Conservation (phyloP, 2,797 vertebrate species). For the Xenopus petersii region DNA sequence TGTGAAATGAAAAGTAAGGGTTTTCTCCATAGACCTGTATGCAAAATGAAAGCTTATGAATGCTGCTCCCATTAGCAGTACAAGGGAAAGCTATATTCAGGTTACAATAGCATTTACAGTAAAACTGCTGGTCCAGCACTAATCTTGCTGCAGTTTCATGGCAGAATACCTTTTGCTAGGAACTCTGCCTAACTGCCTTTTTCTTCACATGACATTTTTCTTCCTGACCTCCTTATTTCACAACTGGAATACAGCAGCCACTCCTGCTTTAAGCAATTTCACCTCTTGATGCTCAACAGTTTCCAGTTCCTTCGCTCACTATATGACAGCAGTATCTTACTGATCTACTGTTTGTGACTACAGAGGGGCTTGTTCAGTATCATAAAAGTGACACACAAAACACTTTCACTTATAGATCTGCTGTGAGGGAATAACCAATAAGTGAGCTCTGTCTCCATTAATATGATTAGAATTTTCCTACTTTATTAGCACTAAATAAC, state of each 20-base stretch:
- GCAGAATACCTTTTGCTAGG: slow-evolving; percentile 19
- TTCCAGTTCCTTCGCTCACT: slow-evolving; percentile 9
- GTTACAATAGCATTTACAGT: slow-evolving; percentile 28
- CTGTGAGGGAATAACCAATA: neutral
- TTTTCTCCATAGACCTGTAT: slow-evolving; percentile 2
- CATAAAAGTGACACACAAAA: slow-evolving; percentile 21
- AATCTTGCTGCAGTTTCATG: slow-evolving; percentile 8
- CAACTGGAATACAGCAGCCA: slow-evolving; percentile 24
- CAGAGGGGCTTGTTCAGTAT: slow-evolving; percentile 18
- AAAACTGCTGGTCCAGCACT: slow-evolving; percentile 24
- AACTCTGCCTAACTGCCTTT: slow-evolving; percentile 7
- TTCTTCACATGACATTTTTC: slow-evolving; percentile 21
- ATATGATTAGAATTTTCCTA: too few relatives aligned
- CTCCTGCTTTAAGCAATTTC: slow-evolving; percentile 19
- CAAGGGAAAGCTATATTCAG: slow-evolving; percentile 45
- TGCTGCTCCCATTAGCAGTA: slow-evolving; percentile 26
- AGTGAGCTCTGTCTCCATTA: neutral
- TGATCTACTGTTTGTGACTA: neutral
- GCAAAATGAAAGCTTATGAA: neutral
- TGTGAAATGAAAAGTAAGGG: neutral
- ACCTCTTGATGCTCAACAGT: slow-evolving; percentile 27
- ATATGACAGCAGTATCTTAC: slow-evolving; percentile 10
- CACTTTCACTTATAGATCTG: slow-evolving; percentile 1
- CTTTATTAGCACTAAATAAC: too few relatives aligned
- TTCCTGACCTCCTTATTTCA: slow-evolving; percentile 42